Evolutionary conservation across 2,797 vertebrate genomes (phyloP), one percentile per base, ranked within the genome.

Genomic region (Lagothrix lagotricha): DNA sequence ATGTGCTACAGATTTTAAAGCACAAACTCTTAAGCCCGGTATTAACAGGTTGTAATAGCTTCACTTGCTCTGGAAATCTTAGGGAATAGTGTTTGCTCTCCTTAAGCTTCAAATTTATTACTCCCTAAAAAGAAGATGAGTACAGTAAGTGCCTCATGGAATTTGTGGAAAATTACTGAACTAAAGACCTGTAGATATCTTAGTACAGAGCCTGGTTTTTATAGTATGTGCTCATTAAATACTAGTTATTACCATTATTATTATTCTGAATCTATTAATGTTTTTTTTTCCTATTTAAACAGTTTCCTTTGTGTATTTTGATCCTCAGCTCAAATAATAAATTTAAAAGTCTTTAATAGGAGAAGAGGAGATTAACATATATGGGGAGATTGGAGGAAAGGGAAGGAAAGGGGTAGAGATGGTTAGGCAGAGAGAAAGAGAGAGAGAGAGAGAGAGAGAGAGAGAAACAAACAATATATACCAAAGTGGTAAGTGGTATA

Each of bases 351-450:
- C 4, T 20, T 28, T 46, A 46, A 64, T 50, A 58, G 12, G 67
- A n/a, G 39, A 39, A 87, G 9, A 30, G 67, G 70, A 84, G 20
- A n/a, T 33, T 76, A 48, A 46, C 33, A 58, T 57, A 61, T 80
- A 19, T 48, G 9, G 17, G 36, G 19, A 86, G 1, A 10, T 64
- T 3, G 5, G 5, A 17, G 11, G 3, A 14, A 15, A 14, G 58
- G 7, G 4, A 12, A 1, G 1, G 4, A 33, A 3, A 7, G n/a
- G 36, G 48, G 24, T 44, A 48, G 2, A n/a, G 19, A 64, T n/a
- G 61, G 30, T 17, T n/a, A 64, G 20, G 20, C 0, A 36, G 22
- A 33, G 36, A 64, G 1, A 58, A 19, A 22, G 3, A 36, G 12
- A 33, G 36, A 72, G 58, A 22, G 44, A 9, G 12, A 19, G 58